Base-by-base conservation (phyloP, 2,888 invertebrate genomes). In the Electrophaes corylata region DNA sequence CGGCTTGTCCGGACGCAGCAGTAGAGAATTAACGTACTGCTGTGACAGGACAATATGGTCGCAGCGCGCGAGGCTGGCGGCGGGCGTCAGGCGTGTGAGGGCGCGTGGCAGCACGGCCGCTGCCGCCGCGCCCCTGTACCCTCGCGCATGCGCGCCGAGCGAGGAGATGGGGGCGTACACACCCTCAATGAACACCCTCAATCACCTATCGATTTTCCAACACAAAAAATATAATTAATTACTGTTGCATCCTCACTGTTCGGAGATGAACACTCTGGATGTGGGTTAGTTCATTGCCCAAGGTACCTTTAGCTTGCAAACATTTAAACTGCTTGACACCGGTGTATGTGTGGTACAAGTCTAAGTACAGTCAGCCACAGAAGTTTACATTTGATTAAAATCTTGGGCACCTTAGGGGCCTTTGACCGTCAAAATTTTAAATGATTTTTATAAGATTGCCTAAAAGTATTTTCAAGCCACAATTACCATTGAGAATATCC, bases 31-130 rank as follows among this genome's bases (percentile, higher is more conserved):
- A 50, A 93, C 94, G 95, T 97, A 97, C 97, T 97, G 97, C 97
- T 97, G 97, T 97, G 97, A 97, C 97, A 97, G 97, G 97, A 97
- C 97, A 97, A 97, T 97, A 97, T 97, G 95, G 94, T 93, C 95
- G 94, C 93, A 88, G 87, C 91, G 92, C 86, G 89, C 86, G 76
- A 67, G 67, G 77, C 71, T 73, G 70, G 69, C 70, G 77, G 70
- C 86, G 88, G 88, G 82, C 76, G 90, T 83, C 88, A 84, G 85
- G 89, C 91, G 91, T 93, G 92, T 92, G 92, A 91, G 83, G 85
- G 83, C 76, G 82, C 83, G 90, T 82, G 86, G 81, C 79, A 69
- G 73, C 19, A 72, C 75, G 80, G 76, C 81, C 85, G 82, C 84
- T 83, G 72, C 75, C 81, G 76, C 81, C 85, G 82, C 84, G 83